phyloP scores from a whole-genome alignment of 2,113 vertebrate genomes.

The Ahaetulla prasina region DNA sequence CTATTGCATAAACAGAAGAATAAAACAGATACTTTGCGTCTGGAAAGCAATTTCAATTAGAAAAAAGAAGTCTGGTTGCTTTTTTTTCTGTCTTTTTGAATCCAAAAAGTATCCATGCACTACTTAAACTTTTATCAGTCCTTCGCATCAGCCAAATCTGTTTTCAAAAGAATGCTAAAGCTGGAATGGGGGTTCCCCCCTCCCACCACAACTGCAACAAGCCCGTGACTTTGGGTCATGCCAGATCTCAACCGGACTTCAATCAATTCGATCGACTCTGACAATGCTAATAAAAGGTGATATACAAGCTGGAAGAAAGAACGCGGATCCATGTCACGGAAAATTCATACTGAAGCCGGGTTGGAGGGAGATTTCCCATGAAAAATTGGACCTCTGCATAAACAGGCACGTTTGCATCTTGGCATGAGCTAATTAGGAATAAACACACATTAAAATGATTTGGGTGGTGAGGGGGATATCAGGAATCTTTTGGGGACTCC shows the following conservation, averaged over 20 bases:
- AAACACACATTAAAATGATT: neutral
- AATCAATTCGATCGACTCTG: neutral
- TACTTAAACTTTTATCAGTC: neutral
- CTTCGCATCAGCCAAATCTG: neutral
- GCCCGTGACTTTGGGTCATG: neutral
- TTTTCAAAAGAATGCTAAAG: neutral
- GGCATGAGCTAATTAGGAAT: neutral
- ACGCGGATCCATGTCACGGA: neutral
- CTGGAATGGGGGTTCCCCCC: neutral
- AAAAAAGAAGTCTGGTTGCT: neutral
- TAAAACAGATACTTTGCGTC: neutral
- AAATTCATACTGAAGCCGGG: fast-evolving
- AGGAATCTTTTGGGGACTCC: neutral
- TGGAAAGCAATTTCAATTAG: neutral
- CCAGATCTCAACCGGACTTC: neutral
- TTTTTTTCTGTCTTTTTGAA: neutral
- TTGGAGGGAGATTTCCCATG: neutral
- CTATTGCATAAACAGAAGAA: neutral
- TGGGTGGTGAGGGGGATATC: neutral
- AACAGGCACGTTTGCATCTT: neutral
- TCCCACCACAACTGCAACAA: neutral
- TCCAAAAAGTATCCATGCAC: neutral
- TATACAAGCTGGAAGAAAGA: fast-evolving
- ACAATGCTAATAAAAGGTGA: neutral
- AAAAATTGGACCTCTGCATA: neutral